Evolutionary conservation across 2,113 vertebrate species (phyloP), one percentile per base, ranked within the genome.

Genomic region (Hirundichthys speculiger): DNA sequence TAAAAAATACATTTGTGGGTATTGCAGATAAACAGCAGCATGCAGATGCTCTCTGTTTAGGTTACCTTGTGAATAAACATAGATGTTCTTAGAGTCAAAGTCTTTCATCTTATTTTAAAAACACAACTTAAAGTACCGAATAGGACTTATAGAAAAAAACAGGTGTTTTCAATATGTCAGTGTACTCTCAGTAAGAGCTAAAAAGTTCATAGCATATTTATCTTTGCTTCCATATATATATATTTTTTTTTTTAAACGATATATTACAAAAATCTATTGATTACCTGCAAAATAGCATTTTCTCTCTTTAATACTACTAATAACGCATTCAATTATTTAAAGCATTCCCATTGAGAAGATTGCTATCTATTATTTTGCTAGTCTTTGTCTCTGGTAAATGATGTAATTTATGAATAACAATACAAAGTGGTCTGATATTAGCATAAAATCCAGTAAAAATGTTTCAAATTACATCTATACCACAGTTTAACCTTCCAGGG

Each of bases 321-420:
- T 22, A 34, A 38, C 24, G 30, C n/a, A 55, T 47, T 56, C 4
- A 69, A 60, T 69, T 11, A 43, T 47, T 80, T 51, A 43, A 59
- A 52, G 8, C 14, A 30, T 27, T 15, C 4, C 43, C 15, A 27
- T 61, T 60, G 70, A 53, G 25, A 60, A 61, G 24, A 77, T 43
- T 51, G 30, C 46, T 43, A 14, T 69, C 6, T 18, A 48, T 58
- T 59, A 52, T 77, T 80, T 81, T 69, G 41, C 20, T 40, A 64
- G 41, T 66, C 24, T 70, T 76, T 27, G 41, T 64, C 53, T 82
- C 59, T 56, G 43, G 46, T 77, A 58, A 78, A 84, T 30, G 13
- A 67, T 75, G 43, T 60, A 77, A 87, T 87, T 80, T 82, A 75
- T 65, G 61, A 77, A 76, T 84, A 79, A 69, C 43, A 27, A 73